Evolutionary conservation across 2,888 invertebrate species (phyloP).

Genomic region (Leptothorax acervorum): DNA sequence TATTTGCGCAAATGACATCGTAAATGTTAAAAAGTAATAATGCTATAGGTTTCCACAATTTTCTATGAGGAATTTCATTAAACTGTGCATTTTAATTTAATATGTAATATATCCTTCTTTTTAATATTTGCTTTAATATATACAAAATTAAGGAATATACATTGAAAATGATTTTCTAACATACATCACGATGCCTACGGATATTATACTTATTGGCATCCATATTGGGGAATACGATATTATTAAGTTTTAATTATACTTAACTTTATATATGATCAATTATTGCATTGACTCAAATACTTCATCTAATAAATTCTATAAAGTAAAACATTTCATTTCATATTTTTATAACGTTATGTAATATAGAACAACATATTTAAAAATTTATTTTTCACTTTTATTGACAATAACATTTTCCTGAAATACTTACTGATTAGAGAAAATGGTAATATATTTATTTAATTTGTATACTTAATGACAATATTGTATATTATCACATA

Average conservation of each 20-base stretch:
- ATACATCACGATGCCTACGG: too few relatives aligned
- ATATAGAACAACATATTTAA: not conserved
- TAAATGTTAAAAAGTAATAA: constrained; percentile 27
- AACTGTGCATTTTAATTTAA: constrained; percentile 3
- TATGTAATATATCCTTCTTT: not conserved
- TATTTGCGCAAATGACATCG: not conserved
- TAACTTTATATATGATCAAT: not conserved
- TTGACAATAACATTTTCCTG: not conserved
- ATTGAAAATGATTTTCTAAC: too few relatives aligned
- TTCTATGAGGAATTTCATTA: not conserved
- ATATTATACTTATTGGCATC: too few relatives aligned
- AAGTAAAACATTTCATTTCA: not conserved
- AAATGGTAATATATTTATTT: constrained; percentile 1
- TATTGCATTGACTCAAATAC: not conserved
- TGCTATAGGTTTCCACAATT: not conserved
- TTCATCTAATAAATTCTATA: not conserved
- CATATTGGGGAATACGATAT: not conserved
- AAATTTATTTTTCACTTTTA: constrained; percentile 2
- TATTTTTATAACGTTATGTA: not conserved
- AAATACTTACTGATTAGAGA: not conserved
- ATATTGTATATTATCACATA: not conserved
- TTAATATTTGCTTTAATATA: not conserved
- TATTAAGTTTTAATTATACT: constrained; percentile 5
- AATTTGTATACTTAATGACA: not conserved
- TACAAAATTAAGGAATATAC: too few relatives aligned